Base-by-base conservation (phyloP, 2,113 vertebrate genomes). In the Mellivora capensis region DNA sequence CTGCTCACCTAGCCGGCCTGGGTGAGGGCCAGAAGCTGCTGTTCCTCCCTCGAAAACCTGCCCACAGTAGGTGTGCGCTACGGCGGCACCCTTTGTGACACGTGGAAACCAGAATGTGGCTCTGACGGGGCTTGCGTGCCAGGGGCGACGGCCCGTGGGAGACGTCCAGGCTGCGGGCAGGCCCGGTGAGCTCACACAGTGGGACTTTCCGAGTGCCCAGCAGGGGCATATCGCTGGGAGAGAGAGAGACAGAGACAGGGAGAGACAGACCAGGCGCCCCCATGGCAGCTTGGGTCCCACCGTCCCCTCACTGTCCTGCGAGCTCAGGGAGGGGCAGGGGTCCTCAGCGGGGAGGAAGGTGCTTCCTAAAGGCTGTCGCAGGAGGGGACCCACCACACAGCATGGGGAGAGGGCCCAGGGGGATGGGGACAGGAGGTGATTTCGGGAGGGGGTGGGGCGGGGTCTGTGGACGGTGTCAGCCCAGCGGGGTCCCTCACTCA, bases 101-200 rank as follows among this genome's bases (percentile, higher is more conserved):
- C 15, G 3, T 1, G 15, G 79, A 82, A 59, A 20, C 9, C 12
- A 20, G 61, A 44, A 42, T 5, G 0, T 0, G 3, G 49, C 49
- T 13, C 49, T 25, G 20, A 0, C 0, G 20, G 62, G 77, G 37
- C 14, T 71, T 4, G 20, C 2, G 11, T 0, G 0, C 31, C 3
- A 0, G 1, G 39, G 29, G 15, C 29, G 20, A 23, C 31, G 1
- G 29, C 27, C 54, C 37, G 7, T 0, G 1, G 27, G 9, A 6
- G 20, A 4, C 0, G 4, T 27, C 20, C 49, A n/a, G 49, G 62
- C 29, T 27, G 15, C 37, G 25, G 27, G 44, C 59, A 31, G 59
- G 42, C n/a, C 39, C 1, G 0, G 34, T 29, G 74, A 31, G 54
- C 31, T n/a, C 74, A 37, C 23, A 1, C 10, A 29, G 59, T 9